A percentile compares a stretch with the other conserved stretches of the same genome.
Conservation (phyloP, 2,797 vertebrate species). For the Coregonus suidteri region DNA sequence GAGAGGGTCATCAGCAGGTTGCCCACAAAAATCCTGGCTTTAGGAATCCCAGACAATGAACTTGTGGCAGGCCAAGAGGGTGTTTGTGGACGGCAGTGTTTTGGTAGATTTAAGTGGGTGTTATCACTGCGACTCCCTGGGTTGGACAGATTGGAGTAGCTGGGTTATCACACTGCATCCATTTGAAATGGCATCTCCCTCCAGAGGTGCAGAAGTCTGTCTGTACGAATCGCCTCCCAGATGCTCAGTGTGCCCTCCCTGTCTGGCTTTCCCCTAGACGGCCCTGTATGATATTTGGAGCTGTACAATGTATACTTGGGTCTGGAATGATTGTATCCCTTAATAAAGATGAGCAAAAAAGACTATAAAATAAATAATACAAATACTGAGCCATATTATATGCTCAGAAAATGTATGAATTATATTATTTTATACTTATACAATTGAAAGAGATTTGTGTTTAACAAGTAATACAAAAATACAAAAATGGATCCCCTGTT, state of each 20-base stretch:
- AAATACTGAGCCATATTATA: too few relatives aligned
- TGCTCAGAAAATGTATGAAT: too few relatives aligned
- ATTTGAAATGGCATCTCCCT: neutral
- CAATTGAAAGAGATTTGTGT: too few relatives aligned
- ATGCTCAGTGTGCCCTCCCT: neutral
- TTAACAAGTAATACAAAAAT: too few relatives aligned
- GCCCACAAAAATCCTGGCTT: neutral
- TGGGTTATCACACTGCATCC: neutral
- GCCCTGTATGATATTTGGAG: neutral
- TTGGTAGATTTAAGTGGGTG: neutral
- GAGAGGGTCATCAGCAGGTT: neutral
- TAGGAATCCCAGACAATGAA: neutral
- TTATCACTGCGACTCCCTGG: neutral
- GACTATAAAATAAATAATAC: too few relatives aligned
- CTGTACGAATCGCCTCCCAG: neutral
- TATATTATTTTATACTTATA: too few relatives aligned
- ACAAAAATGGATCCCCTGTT: too few relatives aligned
- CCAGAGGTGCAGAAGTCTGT: neutral
- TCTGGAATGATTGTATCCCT: too few relatives aligned
- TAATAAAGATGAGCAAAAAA: too few relatives aligned
- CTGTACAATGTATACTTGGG: neutral
- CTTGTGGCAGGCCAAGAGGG: neutral
- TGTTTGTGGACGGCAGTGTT: neutral
- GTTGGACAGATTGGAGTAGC: neutral
- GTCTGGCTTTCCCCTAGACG: neutral